Evolutionary conservation across 23 tunicate species (phyloP), one percentile per base, ranked within the genome.

Genomic region (Trididemnum miniatum): DNA sequence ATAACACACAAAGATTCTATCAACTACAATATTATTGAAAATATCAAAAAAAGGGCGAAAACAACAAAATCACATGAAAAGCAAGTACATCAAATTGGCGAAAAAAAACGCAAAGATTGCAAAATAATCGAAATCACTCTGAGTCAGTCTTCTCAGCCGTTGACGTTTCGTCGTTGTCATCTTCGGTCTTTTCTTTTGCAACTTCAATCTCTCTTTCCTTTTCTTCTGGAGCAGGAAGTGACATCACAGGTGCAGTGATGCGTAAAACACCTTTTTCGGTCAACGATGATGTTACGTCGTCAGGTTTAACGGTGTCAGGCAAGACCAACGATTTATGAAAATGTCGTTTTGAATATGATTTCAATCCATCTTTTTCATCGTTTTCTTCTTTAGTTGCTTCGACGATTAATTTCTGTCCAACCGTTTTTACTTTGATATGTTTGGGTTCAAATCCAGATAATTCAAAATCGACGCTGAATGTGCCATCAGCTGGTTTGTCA

Each of bases 221-320:
- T 52, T 78, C 82, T 54, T 78, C 44, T 9, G 67, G 69, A 29
- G 79, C 30, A 20, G 79, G 59, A 38, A 74, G 79, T 39, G 79
- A 40, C 60, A 39, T 52, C 39, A 52, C 64, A 32, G 93, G 93
- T 4, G 93, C 93, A 33, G 81, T 51, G 72, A 88, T 88, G 62
- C 78, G 93, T 35, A 88, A 38, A 34, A 82, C 51, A 3, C 93
- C 93, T 24, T 66, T 59, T 23, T 50, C 31, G 44, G 74, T 64
- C 72, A 82, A 52, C 22, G 40, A 23, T 20, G 93, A 82, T 24
- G 83, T 88, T 18, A 88, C 59, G 60, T 74, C 62, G 12, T 74
- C 79, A 12, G 79, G 79, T 39, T n/a, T 26, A 26, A 78, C 82
- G 69, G 26, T 22, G 37, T 57, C 66, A 15, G 82, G 82, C n/a